Conservation (phyloP, 2,888 invertebrate genomes). For the Cheilosia pagana region DNA sequence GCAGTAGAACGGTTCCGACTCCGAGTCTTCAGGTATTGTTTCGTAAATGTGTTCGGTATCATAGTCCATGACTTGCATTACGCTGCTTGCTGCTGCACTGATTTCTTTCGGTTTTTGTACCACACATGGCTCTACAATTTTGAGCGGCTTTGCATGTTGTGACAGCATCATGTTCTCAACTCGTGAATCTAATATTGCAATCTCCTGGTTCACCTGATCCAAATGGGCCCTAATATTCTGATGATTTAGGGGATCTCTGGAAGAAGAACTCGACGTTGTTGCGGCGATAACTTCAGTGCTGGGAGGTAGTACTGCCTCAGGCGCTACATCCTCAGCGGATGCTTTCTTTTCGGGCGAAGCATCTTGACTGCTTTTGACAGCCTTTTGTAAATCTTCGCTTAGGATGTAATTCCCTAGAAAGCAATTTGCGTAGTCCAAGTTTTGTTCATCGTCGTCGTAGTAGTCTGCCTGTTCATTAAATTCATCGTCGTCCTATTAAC, state of each 20-base stretch:
- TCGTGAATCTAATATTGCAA: slow-evolving; percentile 85
- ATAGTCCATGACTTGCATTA: slow-evolving; percentile 80
- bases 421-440: slow-evolving; percentile 79
- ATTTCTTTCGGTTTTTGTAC: slow-evolving; percentile 39
- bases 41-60: slow-evolving; percentile 88
- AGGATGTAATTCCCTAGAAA: slow-evolving; percentile 79
- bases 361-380: slow-evolving; percentile 16
- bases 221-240: slow-evolving; percentile 80
- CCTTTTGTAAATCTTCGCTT: slow-evolving; percentile 76
- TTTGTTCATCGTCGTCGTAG: slow-evolving; percentile 77
- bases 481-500: slow-evolving; percentile 79
- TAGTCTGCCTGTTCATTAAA: slow-evolving; percentile 79
- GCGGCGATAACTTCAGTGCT: slow-evolving; percentile 23
- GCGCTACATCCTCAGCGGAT: slow-evolving; percentile 57
- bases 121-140: slow-evolving; percentile 55
- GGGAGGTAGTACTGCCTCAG: slow-evolving; percentile 4
- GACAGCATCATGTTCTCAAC: slow-evolving; percentile 85
- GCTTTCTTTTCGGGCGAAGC: slow-evolving; percentile 77
- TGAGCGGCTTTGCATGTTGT: slow-evolving; percentile 72
- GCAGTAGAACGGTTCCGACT: slow-evolving; percentile 86
- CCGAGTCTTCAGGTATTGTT: slow-evolving; percentile 87
- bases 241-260: slow-evolving; percentile 78
- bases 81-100: neutral
- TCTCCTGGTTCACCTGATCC: slow-evolving; percentile 84
- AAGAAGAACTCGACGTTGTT: slow-evolving; percentile 50